A percentile compares a stretch with the other conserved stretches of the same genome.
Evolutionary conservation across 2,113 vertebrate genomes (phyloP).

Genomic region (Leuciscus idus): DNA sequence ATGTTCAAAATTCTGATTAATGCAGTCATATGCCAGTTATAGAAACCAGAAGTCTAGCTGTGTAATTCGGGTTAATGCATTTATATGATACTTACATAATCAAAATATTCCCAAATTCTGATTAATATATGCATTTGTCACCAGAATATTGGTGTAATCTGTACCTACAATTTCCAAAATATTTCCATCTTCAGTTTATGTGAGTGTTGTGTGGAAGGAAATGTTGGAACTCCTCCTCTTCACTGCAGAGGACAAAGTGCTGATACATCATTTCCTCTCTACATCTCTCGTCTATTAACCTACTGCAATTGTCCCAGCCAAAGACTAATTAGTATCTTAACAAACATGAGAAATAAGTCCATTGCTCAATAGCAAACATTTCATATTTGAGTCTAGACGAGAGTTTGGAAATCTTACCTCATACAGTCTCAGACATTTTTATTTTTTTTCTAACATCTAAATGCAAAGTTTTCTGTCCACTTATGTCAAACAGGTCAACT

Average conservation of each 20-base stretch:
- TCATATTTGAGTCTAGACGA: too few species aligned
- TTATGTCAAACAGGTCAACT: too few species aligned
- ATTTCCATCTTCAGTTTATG: not conserved
- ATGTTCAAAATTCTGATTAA: not conserved
- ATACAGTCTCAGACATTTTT: too few species aligned
- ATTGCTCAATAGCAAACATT: not conserved
- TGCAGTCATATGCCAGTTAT: not conserved
- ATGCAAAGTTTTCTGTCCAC: too few species aligned
- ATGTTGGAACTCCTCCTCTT: not conserved
- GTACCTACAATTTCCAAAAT: not conserved
- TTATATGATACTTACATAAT: not conserved
- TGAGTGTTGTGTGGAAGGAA: not conserved
- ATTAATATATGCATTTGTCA: not conserved
- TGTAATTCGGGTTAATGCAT: not conserved
- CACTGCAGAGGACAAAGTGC: not conserved
- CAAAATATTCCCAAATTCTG: not conserved
- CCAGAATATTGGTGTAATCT: not conserved
- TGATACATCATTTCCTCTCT: not conserved
- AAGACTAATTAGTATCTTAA: not conserved
- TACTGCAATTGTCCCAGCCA: not conserved
- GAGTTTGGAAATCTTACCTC: too few species aligned
- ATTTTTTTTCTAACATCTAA: too few species aligned
- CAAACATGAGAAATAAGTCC: not conserved
- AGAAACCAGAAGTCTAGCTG: not conserved
- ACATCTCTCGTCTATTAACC: not conserved